Evolutionary conservation across 2,113 vertebrate species (phyloP).

Genomic region (Sander lucioperca): DNA sequence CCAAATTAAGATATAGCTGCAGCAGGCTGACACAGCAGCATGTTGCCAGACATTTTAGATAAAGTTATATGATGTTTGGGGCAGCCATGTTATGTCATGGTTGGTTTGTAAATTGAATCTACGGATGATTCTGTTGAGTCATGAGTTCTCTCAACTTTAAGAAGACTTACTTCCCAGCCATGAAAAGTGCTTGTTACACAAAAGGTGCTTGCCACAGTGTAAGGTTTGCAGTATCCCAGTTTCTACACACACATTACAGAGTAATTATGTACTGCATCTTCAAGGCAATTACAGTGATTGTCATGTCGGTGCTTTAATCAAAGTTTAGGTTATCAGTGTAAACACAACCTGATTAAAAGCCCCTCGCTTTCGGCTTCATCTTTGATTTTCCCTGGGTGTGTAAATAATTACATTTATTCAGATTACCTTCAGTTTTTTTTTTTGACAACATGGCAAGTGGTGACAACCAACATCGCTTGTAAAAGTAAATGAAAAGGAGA

Average conservation of each 20-base stretch:
- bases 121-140: conserved; percentile 14
- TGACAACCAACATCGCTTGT: conserved; percentile 11
- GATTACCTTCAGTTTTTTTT: conserved; percentile 4
- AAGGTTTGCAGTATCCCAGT: conserved; percentile 1
- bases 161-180: not conserved
- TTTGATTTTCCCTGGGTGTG: conserved; percentile 21
- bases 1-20: conserved; percentile 55
- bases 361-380: not conserved
- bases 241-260: not conserved
- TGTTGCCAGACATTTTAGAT: conserved; percentile 40
- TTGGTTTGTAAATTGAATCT: not conserved
- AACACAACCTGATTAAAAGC: conserved; percentile 63
- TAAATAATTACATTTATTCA: conserved; percentile 44
- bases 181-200: not conserved
- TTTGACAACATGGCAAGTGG: conserved; percentile 3
- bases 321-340: conserved; percentile 27
- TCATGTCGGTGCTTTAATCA: conserved; percentile 42
- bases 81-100: not conserved
- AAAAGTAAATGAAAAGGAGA: conserved; percentile 4
- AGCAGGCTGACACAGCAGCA: conserved; percentile 33
- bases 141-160: not conserved
- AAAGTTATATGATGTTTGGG: conserved; percentile 28
- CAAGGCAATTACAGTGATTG: conserved; percentile 55
- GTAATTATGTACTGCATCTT: conserved; percentile 29
- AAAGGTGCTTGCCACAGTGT: not conserved